Evolutionary conservation across 2,888 invertebrate species (phyloP).

Genomic region (Pimpla rufipes): DNA sequence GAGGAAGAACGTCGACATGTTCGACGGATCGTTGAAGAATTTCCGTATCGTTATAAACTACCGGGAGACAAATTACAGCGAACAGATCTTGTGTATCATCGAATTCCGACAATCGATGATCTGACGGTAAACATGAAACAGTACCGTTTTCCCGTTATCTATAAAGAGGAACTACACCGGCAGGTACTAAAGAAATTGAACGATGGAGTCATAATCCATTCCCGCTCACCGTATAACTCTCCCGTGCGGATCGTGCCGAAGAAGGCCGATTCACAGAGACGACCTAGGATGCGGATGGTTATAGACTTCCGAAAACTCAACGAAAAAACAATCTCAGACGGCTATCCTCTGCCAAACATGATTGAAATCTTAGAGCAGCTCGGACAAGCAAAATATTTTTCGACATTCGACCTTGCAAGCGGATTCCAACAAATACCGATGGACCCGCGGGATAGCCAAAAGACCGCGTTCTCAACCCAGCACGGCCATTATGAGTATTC

Average conservation of each 20-base stretch:
- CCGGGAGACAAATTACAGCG: conserved; percentile 51
- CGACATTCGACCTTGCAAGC: conserved; percentile 13
- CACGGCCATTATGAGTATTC: conserved; percentile 34
- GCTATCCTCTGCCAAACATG: too few species aligned
- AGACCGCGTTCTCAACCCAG: conserved; percentile 42
- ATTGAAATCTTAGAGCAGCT: conserved; percentile 51
- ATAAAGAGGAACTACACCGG: conserved; percentile 42
- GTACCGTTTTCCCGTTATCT: conserved; percentile 45
- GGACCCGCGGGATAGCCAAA: not conserved
- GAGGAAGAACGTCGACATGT: conserved; percentile 39
- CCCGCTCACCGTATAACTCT: conserved; percentile 61
- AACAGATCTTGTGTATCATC: conserved; percentile 19
- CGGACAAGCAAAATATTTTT: conserved; percentile 36
- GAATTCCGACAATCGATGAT: too few species aligned
- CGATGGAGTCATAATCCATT: conserved; percentile 53
- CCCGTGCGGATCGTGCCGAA: too few species aligned
- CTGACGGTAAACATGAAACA: conserved; percentile 34
- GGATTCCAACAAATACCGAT: conserved; percentile 40
- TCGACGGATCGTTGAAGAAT: conserved; percentile 7
- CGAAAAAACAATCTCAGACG: too few species aligned
- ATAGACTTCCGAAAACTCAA: too few species aligned
- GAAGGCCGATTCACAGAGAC: conserved; percentile 70
- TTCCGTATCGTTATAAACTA: conserved; percentile 36
- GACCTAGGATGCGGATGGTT: conserved; percentile 65
- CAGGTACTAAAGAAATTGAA: conserved; percentile 37